Evolutionary conservation across 1,140 invertebrate genomes (phyloP).

Genomic region (Zaprionus davidi): DNA sequence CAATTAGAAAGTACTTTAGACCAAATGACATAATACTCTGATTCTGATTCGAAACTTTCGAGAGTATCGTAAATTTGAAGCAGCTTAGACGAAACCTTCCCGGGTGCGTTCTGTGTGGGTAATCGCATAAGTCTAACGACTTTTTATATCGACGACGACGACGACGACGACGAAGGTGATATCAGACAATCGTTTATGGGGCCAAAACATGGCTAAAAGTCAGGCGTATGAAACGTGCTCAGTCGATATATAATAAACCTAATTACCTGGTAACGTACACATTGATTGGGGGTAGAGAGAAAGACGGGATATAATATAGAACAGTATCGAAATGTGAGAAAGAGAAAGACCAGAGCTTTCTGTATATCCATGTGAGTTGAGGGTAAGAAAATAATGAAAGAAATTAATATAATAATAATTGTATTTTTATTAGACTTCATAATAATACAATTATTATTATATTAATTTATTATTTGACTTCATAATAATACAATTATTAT

Average conservation of each 20-base stretch:
- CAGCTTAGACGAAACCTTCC: background rate
- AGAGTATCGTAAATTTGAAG: slow-evolving; percentile 15
- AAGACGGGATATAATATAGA: background rate
- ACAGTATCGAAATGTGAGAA: background rate
- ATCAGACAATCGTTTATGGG: slow-evolving; percentile 26
- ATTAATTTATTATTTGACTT: too few species aligned
- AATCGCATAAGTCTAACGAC: slow-evolving; percentile 28
- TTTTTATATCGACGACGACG: slow-evolving; percentile 18
- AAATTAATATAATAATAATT: background rate
- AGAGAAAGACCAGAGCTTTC: too few species aligned
- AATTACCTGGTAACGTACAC: slow-evolving; percentile 18
- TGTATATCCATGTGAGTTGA: too few species aligned
- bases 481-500: too few species aligned
- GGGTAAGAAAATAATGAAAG: background rate
- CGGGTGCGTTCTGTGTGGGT: background rate
- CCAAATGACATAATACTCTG: slow-evolving; percentile 24
- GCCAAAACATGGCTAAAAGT: slow-evolving; percentile 19
- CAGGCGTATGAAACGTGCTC: slow-evolving; percentile 53
- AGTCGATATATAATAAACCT: slow-evolving; percentile 34
- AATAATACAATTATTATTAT: too few species aligned
- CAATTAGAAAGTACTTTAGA: slow-evolving; percentile 22
- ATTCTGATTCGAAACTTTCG: slow-evolving; percentile 13
- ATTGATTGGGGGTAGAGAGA: background rate
- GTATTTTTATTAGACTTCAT: too few species aligned
- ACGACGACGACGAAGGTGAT: background rate